Evolutionary conservation across 2,797 vertebrate genomes (phyloP).

Genomic region (Urophycis tenuis): DNA sequence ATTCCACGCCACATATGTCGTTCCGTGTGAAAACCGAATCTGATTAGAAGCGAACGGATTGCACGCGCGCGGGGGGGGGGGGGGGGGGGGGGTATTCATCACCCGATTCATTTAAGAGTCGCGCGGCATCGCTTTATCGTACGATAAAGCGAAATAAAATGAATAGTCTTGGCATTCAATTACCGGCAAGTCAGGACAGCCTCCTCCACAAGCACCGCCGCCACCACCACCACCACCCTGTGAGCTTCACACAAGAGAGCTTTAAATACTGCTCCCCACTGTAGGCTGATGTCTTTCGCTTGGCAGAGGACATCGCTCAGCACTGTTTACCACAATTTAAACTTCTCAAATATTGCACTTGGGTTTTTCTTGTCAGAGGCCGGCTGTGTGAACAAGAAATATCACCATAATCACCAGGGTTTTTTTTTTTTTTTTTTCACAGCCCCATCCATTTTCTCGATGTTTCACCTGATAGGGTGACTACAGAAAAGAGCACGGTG

Average conservation of each 20-base stretch:
- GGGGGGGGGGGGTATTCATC: not conserved
- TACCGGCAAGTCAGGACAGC: not conserved
- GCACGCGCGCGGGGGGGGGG: no score
- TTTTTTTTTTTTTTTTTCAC: not conserved
- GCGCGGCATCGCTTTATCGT: not conserved
- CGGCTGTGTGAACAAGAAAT: not conserved
- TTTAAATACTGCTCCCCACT: not conserved
- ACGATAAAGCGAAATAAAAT: not conserved
- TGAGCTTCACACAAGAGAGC: not conserved
- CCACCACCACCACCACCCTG: not conserved
- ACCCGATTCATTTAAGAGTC: not conserved
- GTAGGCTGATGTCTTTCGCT: not conserved
- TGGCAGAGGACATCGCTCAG: not conserved
- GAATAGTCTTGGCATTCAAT: conserved; percentile 1
- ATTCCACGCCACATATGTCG: conserved; percentile 26
- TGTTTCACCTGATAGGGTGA: not conserved
- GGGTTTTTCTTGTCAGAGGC: not conserved
- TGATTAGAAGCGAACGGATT: conserved; percentile 12
- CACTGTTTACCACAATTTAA: not conserved
- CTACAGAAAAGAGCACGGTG: not conserved
- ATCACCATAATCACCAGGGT: not conserved
- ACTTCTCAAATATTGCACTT: not conserved
- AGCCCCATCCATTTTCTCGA: not conserved
- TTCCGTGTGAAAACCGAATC: conserved; percentile 19
- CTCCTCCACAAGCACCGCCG: not conserved